Conservation (phyloP, 23 tunicate species). For the Ciona savignyi region DNA sequence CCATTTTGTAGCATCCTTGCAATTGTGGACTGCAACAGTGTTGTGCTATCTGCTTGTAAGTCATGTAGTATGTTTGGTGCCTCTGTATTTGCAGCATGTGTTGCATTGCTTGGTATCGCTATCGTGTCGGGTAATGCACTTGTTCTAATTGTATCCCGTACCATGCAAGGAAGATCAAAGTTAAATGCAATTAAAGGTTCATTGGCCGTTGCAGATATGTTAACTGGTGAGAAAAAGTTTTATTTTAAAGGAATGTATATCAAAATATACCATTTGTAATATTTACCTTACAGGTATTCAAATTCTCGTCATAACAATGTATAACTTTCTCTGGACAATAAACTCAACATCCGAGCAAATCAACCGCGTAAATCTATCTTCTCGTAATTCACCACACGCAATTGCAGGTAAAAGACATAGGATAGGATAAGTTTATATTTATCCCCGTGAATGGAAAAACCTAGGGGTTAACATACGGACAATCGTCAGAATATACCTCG, state of each 20-base stretch:
- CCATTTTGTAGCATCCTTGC: neutral
- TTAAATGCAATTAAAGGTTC: neutral
- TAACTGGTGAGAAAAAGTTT: neutral
- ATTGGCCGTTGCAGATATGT: neutral
- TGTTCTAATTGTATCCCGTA: neutral
- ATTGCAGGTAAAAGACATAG: neutral
- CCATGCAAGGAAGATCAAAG: neutral
- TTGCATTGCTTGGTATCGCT: neutral
- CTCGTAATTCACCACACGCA: neutral
- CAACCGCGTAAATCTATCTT: neutral
- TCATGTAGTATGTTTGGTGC: neutral
- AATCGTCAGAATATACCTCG: too few species aligned
- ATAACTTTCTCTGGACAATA: conserved; percentile 14
- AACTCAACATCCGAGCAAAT: neutral
- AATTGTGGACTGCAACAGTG: neutral
- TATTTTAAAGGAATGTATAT: too few species aligned
- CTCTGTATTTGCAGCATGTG: neutral
- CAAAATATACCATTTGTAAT: too few species aligned
- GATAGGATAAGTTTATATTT: too few species aligned
- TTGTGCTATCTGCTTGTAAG: neutral
- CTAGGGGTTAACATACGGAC: too few species aligned
- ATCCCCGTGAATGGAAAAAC: too few species aligned
- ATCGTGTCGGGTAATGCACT: neutral
- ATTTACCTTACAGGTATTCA: conserved; percentile 2
- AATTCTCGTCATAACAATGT: conserved; percentile 1